A percentile compares a stretch with the other conserved stretches of the same genome.
phyloP scores from a whole-genome alignment of 2,797 vertebrate genomes.

The Coracias cyanogaster region DNA sequence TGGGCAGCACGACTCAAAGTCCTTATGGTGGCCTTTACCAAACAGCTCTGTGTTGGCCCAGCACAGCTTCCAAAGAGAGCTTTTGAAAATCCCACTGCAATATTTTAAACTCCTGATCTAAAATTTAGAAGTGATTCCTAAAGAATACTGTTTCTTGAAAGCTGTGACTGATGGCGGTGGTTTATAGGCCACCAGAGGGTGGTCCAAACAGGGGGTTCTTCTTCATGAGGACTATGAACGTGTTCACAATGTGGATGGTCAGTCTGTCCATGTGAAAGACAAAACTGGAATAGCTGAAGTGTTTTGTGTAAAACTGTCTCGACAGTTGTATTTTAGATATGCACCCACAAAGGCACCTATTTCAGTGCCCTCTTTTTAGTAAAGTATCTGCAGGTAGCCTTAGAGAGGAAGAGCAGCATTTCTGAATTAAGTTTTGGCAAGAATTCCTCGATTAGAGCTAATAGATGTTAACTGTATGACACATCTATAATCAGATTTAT shows the following conservation, averaged over 20 bases:
- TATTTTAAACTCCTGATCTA: neutral
- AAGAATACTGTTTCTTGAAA: neutral
- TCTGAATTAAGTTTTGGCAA: neutral
- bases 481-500: neutral
- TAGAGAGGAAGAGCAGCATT: neutral
- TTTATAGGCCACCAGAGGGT: neutral
- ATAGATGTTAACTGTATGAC: neutral
- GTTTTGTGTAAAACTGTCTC: neutral
- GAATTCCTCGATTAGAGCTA: neutral
- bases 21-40: neutral
- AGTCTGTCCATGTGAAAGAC: neutral
- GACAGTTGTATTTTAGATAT: neutral
- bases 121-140: neutral
- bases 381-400: neutral
- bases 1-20: neutral
- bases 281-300: neutral
- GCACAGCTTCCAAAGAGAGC: neutral
- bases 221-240: neutral
- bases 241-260: neutral
- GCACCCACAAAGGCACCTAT: neutral
- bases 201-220: neutral
- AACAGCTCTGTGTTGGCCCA: neutral
- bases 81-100: neutral
- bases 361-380: neutral
- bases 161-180: accelerated